Conservation (phyloP, 2,888 invertebrate genomes). For the Drosophila anomalipes region DNA sequence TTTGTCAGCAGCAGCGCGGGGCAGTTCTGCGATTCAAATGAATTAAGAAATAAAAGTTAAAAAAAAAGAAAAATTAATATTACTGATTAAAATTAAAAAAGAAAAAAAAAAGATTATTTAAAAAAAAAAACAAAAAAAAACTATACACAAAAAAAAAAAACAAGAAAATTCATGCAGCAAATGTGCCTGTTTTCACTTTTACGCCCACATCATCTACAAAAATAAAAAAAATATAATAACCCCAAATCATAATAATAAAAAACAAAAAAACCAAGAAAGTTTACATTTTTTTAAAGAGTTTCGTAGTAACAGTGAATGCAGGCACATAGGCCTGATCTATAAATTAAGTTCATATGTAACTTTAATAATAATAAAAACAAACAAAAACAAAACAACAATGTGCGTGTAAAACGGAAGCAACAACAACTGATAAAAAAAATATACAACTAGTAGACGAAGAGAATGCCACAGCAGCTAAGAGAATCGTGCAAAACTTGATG, state of each 20-base stretch:
- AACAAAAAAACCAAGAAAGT: constrained; percentile 15
- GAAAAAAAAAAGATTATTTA: constrained; percentile 57
- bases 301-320: constrained; percentile 52
- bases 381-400: constrained; percentile 45
- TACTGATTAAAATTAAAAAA: constrained; percentile 77
- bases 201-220: constrained; percentile 37
- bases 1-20: constrained; percentile 38
- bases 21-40: constrained; percentile 68
- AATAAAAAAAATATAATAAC: constrained; percentile 15
- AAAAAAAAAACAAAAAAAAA: constrained; percentile 47
- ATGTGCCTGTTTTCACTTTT: constrained; percentile 55
- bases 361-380: constrained; percentile 75
- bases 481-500: constrained; percentile 10
- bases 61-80: constrained; percentile 68
- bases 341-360: constrained; percentile 79
- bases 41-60: constrained; percentile 49
- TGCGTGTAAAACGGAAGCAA: constrained; percentile 46
- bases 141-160: constrained; percentile 58
- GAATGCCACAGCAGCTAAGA: constrained; percentile 30
- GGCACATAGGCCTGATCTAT: constrained; percentile 57
- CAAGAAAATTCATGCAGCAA: constrained; percentile 62
- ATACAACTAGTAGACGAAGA: constrained; percentile 48
- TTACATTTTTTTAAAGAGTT: constrained; percentile 35
- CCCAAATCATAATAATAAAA: constrained; percentile 7
- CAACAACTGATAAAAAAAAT: constrained; percentile 8